phyloP scores from a whole-genome alignment of 1,140 invertebrate species.

The Camponotus pennsylvanicus region DNA sequence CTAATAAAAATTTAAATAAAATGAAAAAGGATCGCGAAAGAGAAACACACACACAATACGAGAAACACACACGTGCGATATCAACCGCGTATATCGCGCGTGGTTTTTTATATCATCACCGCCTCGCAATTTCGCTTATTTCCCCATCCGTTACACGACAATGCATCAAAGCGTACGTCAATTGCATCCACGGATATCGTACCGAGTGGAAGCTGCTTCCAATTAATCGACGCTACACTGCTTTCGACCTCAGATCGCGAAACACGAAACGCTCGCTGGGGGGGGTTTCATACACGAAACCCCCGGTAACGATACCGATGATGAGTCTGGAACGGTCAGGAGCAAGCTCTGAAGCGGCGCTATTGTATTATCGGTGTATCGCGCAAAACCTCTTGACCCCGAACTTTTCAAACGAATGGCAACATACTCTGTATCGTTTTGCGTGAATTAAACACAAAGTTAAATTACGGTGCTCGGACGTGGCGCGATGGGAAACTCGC shows the following conservation, averaged over 20 bases:
- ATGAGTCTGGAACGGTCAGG: background rate
- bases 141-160: conserved; percentile 6
- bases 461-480: background rate
- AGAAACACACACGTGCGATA: background rate
- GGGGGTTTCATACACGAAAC: background rate
- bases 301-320: background rate
- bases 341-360: background rate
- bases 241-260: conserved; percentile 31
- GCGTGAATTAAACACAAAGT: conserved; percentile 15
- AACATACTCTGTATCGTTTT: background rate
- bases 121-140: conserved; percentile 8
- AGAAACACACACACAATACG: background rate
- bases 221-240: conserved; percentile 8
- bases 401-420: conserved; percentile 6
- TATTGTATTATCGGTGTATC: background rate
- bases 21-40: no score
- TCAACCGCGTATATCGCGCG: no score
- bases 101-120: background rate
- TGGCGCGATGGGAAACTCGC: conserved; percentile 8
- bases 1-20: conserved; percentile 13
- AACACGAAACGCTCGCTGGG: background rate
- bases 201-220: conserved; percentile 17
- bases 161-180: conserved; percentile 36
- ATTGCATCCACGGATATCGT: conserved; percentile 16
- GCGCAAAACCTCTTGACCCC: conserved; percentile 21